phyloP scores from a whole-genome alignment of 2,888 invertebrate genomes.

The Eudasyphora cyanicolor region DNA sequence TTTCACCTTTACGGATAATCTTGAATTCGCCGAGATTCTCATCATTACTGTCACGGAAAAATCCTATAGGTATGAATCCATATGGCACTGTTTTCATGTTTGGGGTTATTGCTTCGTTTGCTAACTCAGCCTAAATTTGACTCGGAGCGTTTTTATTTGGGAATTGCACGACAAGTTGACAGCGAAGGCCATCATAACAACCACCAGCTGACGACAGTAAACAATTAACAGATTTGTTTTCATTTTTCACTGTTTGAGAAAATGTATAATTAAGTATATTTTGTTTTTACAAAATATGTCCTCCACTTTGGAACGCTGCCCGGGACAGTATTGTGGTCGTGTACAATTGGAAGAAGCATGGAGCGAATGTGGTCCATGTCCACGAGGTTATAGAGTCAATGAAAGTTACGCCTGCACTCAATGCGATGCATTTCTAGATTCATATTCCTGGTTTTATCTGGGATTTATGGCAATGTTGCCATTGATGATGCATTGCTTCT shows the following conservation, averaged over 20 bases:
- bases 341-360: slow-evolving; percentile 84
- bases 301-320: slow-evolving; percentile 67
- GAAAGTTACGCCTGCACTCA: slow-evolving; percentile 86
- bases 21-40: too few species aligned
- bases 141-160: too few species aligned
- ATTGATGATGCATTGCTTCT: slow-evolving; percentile 94
- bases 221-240: background rate
- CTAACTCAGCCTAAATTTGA: too few species aligned
- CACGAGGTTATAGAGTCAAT: slow-evolving; percentile 88
- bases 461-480: slow-evolving; percentile 96
- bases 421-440: slow-evolving; percentile 87
- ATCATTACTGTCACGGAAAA: too few species aligned
- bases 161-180: too few species aligned
- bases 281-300: slow-evolving; percentile 25
- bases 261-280: too few species aligned
- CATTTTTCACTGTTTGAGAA: too few species aligned
- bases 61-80: too few species aligned
- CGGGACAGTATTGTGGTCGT: slow-evolving; percentile 81
- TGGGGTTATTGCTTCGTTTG: too few species aligned
- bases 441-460: slow-evolving; percentile 96
- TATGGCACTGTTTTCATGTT: too few species aligned
- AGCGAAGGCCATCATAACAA: too few species aligned
- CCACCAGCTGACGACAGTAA: background rate
- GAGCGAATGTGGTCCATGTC: slow-evolving; percentile 93
- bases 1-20: too few species aligned